Percentiles rank a stretch among this genome's conserved stretches.
Conservation (phyloP, 1,140 invertebrate species). For the Leguminivora glycinivorella region DNA sequence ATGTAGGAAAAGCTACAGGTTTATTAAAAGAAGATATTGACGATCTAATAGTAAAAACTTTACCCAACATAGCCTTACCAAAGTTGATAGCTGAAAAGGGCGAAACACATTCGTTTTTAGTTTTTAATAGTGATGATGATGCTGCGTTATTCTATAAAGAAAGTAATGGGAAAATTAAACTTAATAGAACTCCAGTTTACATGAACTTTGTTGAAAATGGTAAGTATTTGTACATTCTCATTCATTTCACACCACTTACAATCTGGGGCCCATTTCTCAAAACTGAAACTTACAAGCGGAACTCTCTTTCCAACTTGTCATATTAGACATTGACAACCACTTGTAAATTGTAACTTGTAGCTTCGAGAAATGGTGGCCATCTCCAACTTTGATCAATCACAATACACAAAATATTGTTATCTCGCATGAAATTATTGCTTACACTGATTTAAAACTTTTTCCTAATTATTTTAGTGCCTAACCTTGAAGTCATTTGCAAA, state of each 20-base stretch:
- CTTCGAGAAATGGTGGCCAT: too few species aligned
- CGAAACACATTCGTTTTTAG: slow-evolving; percentile 59
- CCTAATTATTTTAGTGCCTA: slow-evolving; percentile 56
- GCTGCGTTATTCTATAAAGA: slow-evolving; percentile 51
- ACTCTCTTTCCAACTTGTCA: too few species aligned
- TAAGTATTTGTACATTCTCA: slow-evolving; percentile 36
- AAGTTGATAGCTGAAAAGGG: slow-evolving; percentile 67
- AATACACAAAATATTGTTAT: too few species aligned
- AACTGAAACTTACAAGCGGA: too few species aligned
- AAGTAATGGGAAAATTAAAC: slow-evolving; percentile 55
- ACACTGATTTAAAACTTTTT: slow-evolving; percentile 34
- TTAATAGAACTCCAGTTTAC: slow-evolving; percentile 47
- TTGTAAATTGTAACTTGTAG: too few species aligned
- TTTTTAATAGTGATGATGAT: slow-evolving; percentile 48
- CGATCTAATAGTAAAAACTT: slow-evolving; percentile 38
- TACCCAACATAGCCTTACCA: slow-evolving; percentile 38
- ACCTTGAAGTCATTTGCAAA: slow-evolving; percentile 52
- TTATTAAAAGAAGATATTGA: slow-evolving; percentile 53
- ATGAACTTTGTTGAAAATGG: slow-evolving; percentile 67
- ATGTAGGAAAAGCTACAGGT: slow-evolving; percentile 68
- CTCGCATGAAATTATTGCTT: slow-evolving; percentile 1
- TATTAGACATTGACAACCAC: too few species aligned
- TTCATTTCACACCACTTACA: not conserved
- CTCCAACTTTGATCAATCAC: too few species aligned
- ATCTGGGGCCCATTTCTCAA: too few species aligned